Base-by-base conservation (phyloP, 1,140 invertebrate species). In the Drosophila bifasciata region DNA sequence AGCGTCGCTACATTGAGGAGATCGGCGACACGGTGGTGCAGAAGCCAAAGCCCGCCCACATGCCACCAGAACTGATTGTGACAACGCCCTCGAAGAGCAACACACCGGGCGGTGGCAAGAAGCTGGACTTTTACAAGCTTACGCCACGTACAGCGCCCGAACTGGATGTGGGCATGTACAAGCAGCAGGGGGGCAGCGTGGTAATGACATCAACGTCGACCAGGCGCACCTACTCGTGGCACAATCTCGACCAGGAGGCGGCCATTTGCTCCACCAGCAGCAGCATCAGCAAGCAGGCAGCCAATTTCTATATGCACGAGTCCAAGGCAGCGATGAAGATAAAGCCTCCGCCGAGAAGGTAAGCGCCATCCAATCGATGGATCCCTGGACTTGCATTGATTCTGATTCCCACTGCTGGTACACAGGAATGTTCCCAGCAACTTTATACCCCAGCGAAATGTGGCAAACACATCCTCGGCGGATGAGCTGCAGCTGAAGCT, bases 1-100 rank as follows among this genome's bases (percentile, higher is more conserved):
- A 90, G 46, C 64, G 91, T 2, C 85, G 81, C 5, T 90, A 88
- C 51, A 91, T 90, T 2, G 86, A 90, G 39, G 83, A 90, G 36
- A 90, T 86, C 36, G 76, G 85, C 3, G 86, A 91, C 41, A 76
- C 70, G 41, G 78, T 77, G 7, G 77, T 81, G 13, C 81, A 91
- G 53, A 86, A 81, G 8, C 72, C 77, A 3, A 85, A 84, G 16
- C 49, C 53, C 5, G 43, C 55, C 0, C 64, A 80, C 41, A 92
- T 91, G 90, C 91, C 91, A 5, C 91, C 91, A 0, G 91, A 92
- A 52, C 41, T 92, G 44, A 92, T 91, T 17, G 80, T 92, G 25
- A 92, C 89, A 5, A 89, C 91, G 21, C 83, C 86, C 1, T 78
- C 81, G 1, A 90, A 88, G 49, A 77, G 61, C 8, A 41, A 25